These are phyloP conservation scores for Mola mola DNA, from an alignment of 2,113 vertebrate genomes.

Conservation along the genomic window DNA sequence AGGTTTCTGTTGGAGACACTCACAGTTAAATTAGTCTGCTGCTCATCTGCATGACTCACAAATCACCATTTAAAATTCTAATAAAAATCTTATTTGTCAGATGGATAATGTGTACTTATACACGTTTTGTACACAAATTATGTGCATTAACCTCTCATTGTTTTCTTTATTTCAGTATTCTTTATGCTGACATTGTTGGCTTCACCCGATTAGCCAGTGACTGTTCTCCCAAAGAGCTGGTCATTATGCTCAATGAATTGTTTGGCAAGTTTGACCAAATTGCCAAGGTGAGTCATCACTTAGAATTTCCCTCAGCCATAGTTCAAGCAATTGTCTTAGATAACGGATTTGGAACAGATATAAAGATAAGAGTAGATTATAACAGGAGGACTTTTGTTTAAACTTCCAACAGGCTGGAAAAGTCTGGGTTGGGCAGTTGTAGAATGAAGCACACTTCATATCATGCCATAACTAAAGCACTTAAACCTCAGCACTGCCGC, in stretches of 20 bases:
- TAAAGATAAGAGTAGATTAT: neutral
- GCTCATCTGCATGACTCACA: no score
- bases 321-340: neutral
- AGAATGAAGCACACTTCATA: conserved; percentile 8
- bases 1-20: no score
- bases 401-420: conserved; percentile 4
- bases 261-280: conserved; percentile 99
- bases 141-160: neutral
- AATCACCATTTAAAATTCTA: no score
- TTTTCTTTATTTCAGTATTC: conserved; percentile 84
- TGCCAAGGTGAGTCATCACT: conserved; percentile 87
- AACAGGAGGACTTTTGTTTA: neutral
- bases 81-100: no score
- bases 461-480: conserved; percentile 2
- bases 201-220: conserved; percentile 96
- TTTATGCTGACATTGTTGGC: conserved; percentile 98
- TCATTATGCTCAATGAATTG: conserved; percentile 96
- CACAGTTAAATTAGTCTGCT: no score
- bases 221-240: conserved; percentile 96
- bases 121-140: no score
- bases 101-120: no score
- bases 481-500: neutral
- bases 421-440: neutral
- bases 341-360: neutral
- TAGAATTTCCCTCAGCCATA: neutral